A percentile compares a stretch with the other conserved stretches of the same genome.
phyloP scores from a whole-genome alignment of 2,797 vertebrate genomes.

The Spinus pinus region DNA sequence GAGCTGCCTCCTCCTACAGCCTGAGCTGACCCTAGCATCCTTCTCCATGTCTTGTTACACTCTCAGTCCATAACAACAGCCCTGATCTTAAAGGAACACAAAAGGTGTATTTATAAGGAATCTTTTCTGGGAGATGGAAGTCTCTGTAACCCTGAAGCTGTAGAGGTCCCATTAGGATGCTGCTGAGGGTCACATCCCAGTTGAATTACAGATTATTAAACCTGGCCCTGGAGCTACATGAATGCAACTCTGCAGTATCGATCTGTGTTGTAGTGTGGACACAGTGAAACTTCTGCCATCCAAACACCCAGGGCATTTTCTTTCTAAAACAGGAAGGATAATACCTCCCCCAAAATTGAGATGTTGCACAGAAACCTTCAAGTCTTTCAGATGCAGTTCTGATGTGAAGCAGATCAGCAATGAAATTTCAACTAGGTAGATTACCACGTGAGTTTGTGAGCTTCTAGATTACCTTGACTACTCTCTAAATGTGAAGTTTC shows the following conservation, averaged over 20 bases:
- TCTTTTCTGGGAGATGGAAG: not conserved
- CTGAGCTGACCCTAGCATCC: not conserved
- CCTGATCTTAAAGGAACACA: not conserved
- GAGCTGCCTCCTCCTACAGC: not conserved
- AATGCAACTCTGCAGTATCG: not conserved
- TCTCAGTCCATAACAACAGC: not conserved
- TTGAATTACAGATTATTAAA: not conserved
- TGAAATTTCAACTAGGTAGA: not conserved
- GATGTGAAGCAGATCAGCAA: not conserved
- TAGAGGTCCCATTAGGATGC: not conserved
- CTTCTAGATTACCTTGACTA: not conserved
- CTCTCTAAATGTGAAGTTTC: not conserved
- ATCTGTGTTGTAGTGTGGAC: not conserved
- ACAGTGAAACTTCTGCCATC: not conserved
- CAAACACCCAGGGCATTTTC: not conserved
- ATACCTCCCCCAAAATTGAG: not conserved
- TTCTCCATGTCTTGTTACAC: not conserved
- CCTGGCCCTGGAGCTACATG: not conserved
- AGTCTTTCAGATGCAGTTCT: not conserved
- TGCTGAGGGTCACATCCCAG: not conserved
- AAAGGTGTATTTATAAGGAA: not conserved
- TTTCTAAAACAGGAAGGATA: not conserved
- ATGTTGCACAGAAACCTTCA: not conserved
- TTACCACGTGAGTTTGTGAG: not conserved
- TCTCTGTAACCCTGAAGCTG: not conserved